Evolutionary conservation across 2,797 vertebrate species (phyloP).

Genomic region (Channa striata): DNA sequence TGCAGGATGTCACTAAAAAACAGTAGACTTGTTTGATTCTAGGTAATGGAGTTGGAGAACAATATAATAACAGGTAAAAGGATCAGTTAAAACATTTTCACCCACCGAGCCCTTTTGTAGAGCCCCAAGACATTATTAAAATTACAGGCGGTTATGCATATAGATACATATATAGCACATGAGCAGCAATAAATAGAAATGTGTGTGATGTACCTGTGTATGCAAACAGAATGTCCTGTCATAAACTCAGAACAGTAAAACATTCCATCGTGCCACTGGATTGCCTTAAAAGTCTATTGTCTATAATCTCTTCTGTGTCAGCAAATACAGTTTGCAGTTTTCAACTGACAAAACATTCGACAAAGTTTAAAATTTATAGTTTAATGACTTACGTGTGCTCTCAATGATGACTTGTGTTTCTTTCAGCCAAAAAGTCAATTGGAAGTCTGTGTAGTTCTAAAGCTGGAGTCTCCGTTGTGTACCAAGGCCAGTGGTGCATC

Average conservation of each 20-base stretch:
- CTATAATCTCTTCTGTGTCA: slow-evolving; percentile 16
- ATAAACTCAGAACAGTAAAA: slow-evolving; percentile 38
- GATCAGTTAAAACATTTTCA: background rate
- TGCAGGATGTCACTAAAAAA: slow-evolving; percentile 74
- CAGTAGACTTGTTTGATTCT: slow-evolving; percentile 13
- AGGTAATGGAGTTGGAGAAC: background rate
- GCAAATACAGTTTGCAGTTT: slow-evolving; percentile 2
- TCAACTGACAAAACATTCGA: slow-evolving; percentile 47
- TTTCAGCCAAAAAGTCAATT: slow-evolving; percentile 76
- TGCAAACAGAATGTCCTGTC: slow-evolving; percentile 50
- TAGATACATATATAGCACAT: slow-evolving; percentile 9
- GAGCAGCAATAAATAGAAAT: slow-evolving; percentile 28
- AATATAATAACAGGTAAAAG: background rate
- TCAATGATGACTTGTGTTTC: slow-evolving; percentile 86
- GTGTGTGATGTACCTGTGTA: slow-evolving; percentile 57
- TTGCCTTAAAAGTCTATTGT: slow-evolving; percentile 20
- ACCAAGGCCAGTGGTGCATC: slow-evolving; percentile 78
- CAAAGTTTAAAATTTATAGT: slow-evolving; percentile 3
- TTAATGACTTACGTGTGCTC: slow-evolving; percentile 90
- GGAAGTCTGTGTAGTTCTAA: slow-evolving; percentile 43
- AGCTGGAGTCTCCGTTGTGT: slow-evolving; percentile 52
- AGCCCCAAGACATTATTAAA: slow-evolving; percentile 10
- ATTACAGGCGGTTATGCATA: slow-evolving; percentile 40
- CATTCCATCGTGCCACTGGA: slow-evolving; percentile 22
- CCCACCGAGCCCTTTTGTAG: background rate